Conservation (phyloP, 2,113 vertebrate genomes). For the Ageneiosus marmoratus region DNA sequence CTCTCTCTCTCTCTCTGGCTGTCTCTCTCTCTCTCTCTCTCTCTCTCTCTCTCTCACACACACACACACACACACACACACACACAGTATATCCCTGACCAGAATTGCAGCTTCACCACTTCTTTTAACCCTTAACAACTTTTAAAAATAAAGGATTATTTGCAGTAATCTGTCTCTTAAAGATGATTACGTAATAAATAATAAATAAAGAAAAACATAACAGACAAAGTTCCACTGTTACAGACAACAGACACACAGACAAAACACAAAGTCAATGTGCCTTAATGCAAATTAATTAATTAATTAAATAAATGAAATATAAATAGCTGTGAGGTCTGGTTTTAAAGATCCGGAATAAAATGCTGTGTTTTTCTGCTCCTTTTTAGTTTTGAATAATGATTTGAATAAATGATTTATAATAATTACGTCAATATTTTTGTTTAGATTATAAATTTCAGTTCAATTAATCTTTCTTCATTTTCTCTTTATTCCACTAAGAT, state of each 20-base stretch:
- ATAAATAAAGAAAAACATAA: not conserved
- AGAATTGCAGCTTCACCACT: not conserved
- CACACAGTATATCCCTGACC: too few relatives aligned
- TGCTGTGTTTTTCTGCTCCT: not conserved
- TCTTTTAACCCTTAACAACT: not conserved
- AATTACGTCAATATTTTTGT: not conserved
- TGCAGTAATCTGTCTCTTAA: not conserved
- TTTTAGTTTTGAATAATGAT: not conserved
- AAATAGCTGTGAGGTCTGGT: not conserved
- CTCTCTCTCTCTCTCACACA: not conserved
- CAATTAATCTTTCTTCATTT: too few relatives aligned
- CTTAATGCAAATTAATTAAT: too few relatives aligned
- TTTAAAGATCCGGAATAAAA: not conserved
- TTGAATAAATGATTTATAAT: not conserved
- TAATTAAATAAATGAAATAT: too few relatives aligned
- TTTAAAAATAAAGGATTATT: not conserved
- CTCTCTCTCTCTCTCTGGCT: too few relatives aligned
- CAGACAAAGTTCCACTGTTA: not conserved
- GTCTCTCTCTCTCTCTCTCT: too few relatives aligned
- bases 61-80: not conserved
- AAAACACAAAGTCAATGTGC: not conserved
- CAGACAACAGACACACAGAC: not conserved
- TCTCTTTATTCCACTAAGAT: not conserved
- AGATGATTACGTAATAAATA: not conserved
- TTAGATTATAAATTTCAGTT: not conserved